These are phyloP conservation scores for Dioctria linearis DNA, from an alignment of 2,888 invertebrate species.

Conservation along the genomic window DNA sequence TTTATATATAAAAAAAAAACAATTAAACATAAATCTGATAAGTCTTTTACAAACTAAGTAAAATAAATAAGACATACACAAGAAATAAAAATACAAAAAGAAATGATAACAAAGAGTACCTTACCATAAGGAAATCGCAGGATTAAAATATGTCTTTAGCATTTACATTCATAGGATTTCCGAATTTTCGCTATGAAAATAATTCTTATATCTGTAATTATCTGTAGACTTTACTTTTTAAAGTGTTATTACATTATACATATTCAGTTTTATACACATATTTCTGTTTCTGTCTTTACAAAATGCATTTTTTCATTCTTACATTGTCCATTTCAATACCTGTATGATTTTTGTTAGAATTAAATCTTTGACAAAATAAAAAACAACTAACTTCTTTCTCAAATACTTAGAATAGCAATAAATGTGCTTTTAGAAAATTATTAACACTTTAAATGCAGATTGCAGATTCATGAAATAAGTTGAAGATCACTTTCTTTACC, in stretches of 20 bases:
- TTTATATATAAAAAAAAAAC: conserved; percentile 49
- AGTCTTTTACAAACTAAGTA: conserved; percentile 51
- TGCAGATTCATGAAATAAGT: background rate
- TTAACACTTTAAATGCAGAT: background rate
- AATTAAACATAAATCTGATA: conserved; percentile 43
- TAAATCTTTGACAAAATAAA: background rate
- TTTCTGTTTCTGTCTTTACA: conserved; percentile 46
- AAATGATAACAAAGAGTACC: conserved; percentile 33
- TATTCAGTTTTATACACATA: conserved; percentile 39
- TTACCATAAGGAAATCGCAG: conserved; percentile 45
- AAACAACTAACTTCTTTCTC: background rate
- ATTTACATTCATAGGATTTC: conserved; percentile 33
- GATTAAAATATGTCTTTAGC: conserved; percentile 43
- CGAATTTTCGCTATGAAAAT: conserved; percentile 51
- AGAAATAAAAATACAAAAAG: conserved; percentile 43
- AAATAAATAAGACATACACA: conserved; percentile 47
- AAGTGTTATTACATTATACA: conserved; percentile 31
- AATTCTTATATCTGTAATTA: conserved; percentile 39
- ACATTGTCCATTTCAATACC: conserved; percentile 48
- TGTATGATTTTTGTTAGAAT: conserved; percentile 39
- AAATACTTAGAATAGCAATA: background rate
- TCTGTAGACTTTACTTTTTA: conserved; percentile 9
- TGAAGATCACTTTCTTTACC: background rate
- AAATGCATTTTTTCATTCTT: conserved; percentile 51
- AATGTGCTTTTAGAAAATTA: background rate